Evolutionary conservation across 2,797 vertebrate species (phyloP).

Genomic region (Sebastolobus altivelis): DNA sequence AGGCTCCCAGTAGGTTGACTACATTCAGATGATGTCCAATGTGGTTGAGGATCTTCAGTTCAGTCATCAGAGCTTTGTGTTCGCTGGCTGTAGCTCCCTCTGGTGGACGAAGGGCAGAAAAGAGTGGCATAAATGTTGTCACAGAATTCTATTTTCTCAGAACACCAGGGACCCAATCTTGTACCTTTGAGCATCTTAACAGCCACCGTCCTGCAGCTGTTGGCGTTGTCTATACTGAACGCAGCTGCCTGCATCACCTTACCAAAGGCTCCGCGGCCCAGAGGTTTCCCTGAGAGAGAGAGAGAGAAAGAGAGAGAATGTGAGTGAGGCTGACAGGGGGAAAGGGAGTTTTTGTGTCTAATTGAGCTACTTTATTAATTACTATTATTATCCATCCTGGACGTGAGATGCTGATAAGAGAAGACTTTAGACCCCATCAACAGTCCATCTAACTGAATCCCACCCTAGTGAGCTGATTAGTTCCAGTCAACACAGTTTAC

Average conservation of each 20-base stretch:
- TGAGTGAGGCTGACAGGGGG: constrained; percentile 13
- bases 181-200: constrained; percentile 99
- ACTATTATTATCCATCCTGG: constrained; percentile 47
- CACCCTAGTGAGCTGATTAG: constrained; percentile 75
- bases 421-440: constrained; percentile 48
- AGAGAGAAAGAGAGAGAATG: not conserved
- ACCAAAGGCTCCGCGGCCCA: constrained; percentile 94
- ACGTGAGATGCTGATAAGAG: constrained; percentile 58
- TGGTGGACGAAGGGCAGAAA: constrained; percentile 73
- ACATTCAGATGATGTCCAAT: constrained; percentile 96
- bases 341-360: constrained; percentile 35
- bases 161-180: not conserved
- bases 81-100: constrained; percentile 95
- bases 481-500: constrained; percentile 71
- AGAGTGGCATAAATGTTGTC: not conserved
- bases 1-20: constrained; percentile 95
- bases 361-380: constrained; percentile 58
- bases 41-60: constrained; percentile 96
- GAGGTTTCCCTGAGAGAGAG: constrained; percentile 87
- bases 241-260: constrained; percentile 95
- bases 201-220: constrained; percentile 91
- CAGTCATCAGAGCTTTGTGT: constrained; percentile 95
- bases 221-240: constrained; percentile 90
- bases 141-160: not conserved
- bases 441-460: constrained; percentile 49